Evolutionary conservation across 2,113 vertebrate species (phyloP).

Genomic region (Astur gentilis): DNA sequence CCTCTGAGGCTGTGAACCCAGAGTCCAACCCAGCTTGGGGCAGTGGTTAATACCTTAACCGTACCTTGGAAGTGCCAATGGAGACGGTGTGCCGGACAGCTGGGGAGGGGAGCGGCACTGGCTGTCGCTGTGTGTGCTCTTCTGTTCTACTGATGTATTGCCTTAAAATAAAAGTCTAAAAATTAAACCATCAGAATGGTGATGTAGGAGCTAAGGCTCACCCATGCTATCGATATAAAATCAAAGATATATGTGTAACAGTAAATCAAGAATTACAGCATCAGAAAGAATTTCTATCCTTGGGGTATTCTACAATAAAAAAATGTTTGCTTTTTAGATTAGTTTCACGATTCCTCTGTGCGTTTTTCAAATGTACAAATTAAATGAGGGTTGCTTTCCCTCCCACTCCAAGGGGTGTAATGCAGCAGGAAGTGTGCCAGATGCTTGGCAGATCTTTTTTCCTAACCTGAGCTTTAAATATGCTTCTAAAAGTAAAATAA

Average conservation of each 20-base stretch:
- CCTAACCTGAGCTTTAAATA: neutral
- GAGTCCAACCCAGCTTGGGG: neutral
- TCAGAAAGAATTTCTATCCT: neutral
- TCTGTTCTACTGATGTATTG: neutral
- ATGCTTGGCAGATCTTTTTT: neutral
- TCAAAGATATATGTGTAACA: neutral
- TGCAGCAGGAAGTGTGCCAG: neutral
- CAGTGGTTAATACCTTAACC: neutral
- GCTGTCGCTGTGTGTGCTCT: neutral
- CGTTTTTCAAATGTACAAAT: neutral
- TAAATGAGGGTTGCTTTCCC: neutral
- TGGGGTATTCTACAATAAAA: neutral
- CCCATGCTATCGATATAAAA: neutral
- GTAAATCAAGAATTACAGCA: neutral
- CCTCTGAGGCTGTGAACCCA: neutral
- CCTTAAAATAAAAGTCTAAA: neutral
- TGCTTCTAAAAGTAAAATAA: neutral
- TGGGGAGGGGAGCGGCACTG: neutral
- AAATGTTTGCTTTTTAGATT: neutral
- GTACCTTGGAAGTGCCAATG: fast-evolving
- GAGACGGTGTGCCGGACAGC: fast-evolving
- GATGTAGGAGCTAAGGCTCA: neutral
- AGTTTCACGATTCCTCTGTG: neutral
- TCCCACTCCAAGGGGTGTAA: neutral
- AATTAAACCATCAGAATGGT: neutral